phyloP scores from a whole-genome alignment of 2,113 vertebrate genomes.

The Acanthochromis polyacanthus region DNA sequence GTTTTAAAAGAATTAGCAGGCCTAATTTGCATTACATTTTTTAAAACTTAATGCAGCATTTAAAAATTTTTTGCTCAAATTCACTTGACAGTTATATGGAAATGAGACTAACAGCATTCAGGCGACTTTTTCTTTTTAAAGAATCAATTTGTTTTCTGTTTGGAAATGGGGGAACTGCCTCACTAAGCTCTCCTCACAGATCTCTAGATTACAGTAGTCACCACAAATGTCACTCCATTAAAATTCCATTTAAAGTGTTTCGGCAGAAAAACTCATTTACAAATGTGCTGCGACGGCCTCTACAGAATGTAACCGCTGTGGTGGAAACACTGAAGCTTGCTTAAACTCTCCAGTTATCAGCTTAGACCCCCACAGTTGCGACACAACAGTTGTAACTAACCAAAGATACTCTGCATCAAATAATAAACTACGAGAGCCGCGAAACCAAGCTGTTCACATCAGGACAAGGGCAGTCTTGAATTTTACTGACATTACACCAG shows the following conservation, averaged over 20 bases:
- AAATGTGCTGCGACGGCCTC: not conserved
- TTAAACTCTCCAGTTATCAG: conserved; percentile 8
- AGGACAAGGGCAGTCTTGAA: not conserved
- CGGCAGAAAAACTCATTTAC: conserved; percentile 7
- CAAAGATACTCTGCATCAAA: not conserved
- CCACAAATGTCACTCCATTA: no score
- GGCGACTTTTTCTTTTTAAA: no score
- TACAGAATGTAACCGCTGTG: not conserved
- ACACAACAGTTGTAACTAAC: not conserved
- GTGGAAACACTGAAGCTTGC: not conserved
- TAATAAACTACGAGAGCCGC: not conserved
- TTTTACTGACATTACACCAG: not conserved
- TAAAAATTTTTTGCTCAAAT: no score
- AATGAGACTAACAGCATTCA: no score
- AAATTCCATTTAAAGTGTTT: not conserved
- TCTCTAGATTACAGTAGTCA: not conserved
- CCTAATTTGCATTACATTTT: no score
- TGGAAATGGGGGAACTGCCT: no score
- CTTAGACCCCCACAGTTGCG: not conserved
- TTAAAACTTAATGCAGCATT: no score
- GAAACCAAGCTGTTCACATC: not conserved
- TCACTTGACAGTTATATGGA: no score
- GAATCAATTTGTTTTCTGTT: no score
- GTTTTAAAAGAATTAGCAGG: no score
- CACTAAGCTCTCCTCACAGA: not conserved